A percentile compares a stretch with the other conserved stretches of the same genome.
Evolutionary conservation across 2,797 vertebrate species (phyloP).

Genomic region (Lepilemur ruficaudatus): DNA sequence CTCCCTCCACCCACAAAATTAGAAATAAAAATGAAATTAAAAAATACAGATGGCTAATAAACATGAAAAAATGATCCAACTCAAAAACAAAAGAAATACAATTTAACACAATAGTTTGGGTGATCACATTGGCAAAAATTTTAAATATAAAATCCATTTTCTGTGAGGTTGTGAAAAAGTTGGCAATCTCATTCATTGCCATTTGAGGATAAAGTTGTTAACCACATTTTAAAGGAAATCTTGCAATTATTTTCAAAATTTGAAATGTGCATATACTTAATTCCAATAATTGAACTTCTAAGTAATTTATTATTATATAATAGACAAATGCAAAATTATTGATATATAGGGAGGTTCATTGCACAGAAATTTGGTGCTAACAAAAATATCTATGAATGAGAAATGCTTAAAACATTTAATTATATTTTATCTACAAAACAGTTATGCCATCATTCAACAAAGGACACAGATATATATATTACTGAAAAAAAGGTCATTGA

Average conservation of each 20-base stretch:
- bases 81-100: constrained; percentile 70
- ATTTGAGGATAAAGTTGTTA: not conserved
- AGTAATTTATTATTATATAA: constrained; percentile 30
- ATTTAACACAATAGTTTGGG: constrained; percentile 62
- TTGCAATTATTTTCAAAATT: constrained; percentile 9
- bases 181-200: not conserved
- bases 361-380: constrained; percentile 55
- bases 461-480: constrained; percentile 26
- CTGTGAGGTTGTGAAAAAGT: not conserved
- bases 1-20: not conserved
- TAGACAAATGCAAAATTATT: constrained; percentile 28
- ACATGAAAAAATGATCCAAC: constrained; percentile 68
- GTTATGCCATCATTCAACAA: constrained; percentile 43
- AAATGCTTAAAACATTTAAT: constrained; percentile 41
- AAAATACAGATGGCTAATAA: constrained; percentile 67
- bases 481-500: not conserved
- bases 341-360: not conserved
- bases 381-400: constrained; percentile 47
- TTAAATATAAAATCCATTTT: constrained; percentile 9
- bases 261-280: constrained; percentile 39
- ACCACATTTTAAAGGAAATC: not conserved
- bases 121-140: constrained; percentile 35
- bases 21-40: constrained; percentile 62
- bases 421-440: constrained; percentile 44
- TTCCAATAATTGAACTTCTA: constrained; percentile 25